Evolutionary conservation across 2,888 invertebrate species (phyloP).

Genomic region (Holacanthella duospinosa): DNA sequence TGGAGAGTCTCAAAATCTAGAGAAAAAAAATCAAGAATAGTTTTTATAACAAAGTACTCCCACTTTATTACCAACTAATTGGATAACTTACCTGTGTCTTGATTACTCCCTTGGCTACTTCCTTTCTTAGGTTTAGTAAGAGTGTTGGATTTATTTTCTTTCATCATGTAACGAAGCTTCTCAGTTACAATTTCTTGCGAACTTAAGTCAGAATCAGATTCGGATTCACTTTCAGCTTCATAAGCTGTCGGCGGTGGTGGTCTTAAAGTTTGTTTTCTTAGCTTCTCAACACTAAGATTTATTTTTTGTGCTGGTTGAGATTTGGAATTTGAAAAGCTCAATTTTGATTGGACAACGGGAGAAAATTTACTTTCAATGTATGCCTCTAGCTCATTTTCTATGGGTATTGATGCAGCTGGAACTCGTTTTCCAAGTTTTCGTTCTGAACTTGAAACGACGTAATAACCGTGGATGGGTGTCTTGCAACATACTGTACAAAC

Average conservation of each 20-base stretch:
- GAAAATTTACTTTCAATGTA: not conserved
- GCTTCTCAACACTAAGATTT: not conserved
- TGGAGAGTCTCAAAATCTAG: too few species aligned
- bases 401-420: not conserved
- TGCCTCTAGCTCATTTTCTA: not conserved
- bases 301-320: not conserved
- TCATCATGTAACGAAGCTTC: not conserved
- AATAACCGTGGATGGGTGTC: slow-evolving; percentile 44
- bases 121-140: slow-evolving; percentile 1
- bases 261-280: not conserved
- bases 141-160: not conserved
- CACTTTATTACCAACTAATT: too few species aligned
- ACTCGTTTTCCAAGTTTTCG: not conserved
- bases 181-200: not conserved
- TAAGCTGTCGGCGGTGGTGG: not conserved
- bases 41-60: too few species aligned
- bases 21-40: too few species aligned
- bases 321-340: not conserved
- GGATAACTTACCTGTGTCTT: too few species aligned
- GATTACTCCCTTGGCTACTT: too few species aligned
- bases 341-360: not conserved
- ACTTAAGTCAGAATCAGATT: not conserved
- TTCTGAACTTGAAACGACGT: not conserved
- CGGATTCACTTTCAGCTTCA: not conserved
- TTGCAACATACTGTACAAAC: slow-evolving; percentile 80